Evolutionary conservation across 2,797 vertebrate genomes (phyloP), one percentile per base, ranked within the genome.

Genomic region (Monodelphis domestica): DNA sequence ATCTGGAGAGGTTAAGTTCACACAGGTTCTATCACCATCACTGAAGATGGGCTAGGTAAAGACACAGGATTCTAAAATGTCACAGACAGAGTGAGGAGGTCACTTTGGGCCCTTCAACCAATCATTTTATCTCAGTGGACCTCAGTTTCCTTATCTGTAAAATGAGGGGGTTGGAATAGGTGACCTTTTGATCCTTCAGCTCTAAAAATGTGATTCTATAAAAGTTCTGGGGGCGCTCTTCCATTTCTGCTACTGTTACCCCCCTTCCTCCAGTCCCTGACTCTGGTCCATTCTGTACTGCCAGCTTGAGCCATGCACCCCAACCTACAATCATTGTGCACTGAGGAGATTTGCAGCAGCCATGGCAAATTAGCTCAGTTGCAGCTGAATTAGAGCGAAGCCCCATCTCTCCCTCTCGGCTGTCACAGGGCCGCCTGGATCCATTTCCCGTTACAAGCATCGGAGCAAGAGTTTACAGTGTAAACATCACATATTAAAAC

Each of bases 401-500:
- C 70, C 97, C 90, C 52, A 91, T 50, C 12, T 63, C 5, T 0
- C 0, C 3, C 54, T 0, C 0, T 91, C 17, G 0, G 94, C 95
- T 91, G 33, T 95, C 96, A 54, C 0, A 1, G 90, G 91, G 91
- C 93, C 1, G 2, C 0, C 95, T 0, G 1, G 97, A 98, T 98
- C 98, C 96, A 95, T 98, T 98, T 98, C 98, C 95, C 53, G 0
- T 93, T 96, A 98, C 97, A 98, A 96, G 97, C 52, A 30, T 10
- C 0, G 95, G 97, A 98, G 97, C 89, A 91, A 95, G 98, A 97
- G 96, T 96, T 97, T 93, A 59, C 91, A 51, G 96, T 99, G 98
- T 98, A 98, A 99, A 98, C 98, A 98, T 94, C 97, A 92, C 95
- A 88, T 97, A 97, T 98, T 98, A 98, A 98, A 98, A 90, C 98